phyloP scores from a whole-genome alignment of 2,113 vertebrate genomes.

The Fregata magnificens region DNA sequence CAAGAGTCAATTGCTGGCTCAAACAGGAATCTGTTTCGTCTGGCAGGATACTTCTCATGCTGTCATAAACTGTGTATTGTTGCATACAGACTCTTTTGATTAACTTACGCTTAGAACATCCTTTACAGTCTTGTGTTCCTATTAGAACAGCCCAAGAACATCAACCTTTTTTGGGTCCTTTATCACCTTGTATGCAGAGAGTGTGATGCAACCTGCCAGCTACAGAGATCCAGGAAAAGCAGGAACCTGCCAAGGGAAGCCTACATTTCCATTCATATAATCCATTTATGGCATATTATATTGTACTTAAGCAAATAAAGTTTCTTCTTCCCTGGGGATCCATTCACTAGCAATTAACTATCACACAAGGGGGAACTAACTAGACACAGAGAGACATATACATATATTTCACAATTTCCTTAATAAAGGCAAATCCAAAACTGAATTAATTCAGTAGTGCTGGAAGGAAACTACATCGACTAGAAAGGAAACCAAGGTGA shows the following conservation, averaged over 20 bases:
- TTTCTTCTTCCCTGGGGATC: conserved; percentile 16
- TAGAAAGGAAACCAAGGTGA: neutral
- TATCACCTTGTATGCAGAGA: neutral
- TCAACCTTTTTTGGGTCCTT: neutral
- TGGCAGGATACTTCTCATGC: neutral
- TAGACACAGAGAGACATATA: neutral
- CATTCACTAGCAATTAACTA: conserved; percentile 24
- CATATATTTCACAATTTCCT: neutral
- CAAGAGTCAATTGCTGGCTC: neutral
- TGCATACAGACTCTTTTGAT: neutral
- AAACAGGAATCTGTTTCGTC: neutral
- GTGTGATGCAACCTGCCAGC: neutral
- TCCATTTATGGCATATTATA: neutral
- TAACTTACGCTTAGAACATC: neutral
- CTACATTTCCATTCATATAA: neutral
- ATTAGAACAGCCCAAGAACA: neutral
- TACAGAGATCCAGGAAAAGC: neutral
- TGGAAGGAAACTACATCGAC: neutral
- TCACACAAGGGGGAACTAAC: conserved; percentile 2
- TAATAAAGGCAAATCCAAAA: neutral
- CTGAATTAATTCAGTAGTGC: neutral
- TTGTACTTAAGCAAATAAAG: conserved; percentile 49
- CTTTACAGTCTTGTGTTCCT: neutral
- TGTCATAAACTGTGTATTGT: neutral
- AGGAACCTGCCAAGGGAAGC: neutral